phyloP scores from a whole-genome alignment of 2,113 vertebrate genomes.

The Paramisgurnus dabryanus region DNA sequence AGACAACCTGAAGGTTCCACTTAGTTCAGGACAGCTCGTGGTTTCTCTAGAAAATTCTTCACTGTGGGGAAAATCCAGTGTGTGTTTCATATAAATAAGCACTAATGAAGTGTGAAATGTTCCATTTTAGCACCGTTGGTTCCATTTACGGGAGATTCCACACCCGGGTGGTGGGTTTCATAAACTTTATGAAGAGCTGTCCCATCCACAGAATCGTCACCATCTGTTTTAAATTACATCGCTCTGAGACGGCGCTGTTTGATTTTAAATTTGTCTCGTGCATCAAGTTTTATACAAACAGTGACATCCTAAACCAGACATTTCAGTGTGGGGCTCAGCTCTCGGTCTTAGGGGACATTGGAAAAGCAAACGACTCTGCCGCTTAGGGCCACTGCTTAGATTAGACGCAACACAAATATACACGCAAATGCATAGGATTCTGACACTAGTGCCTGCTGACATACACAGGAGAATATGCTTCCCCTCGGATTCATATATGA shows the following conservation, averaged over 20 bases:
- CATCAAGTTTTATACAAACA: constrained; percentile 75
- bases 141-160: constrained; percentile 59
- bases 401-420: constrained; percentile 56
- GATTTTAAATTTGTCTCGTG: constrained; percentile 67
- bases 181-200: constrained; percentile 67
- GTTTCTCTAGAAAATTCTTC: constrained; percentile 11
- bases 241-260: constrained; percentile 65
- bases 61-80: constrained; percentile 55
- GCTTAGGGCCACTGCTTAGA: constrained; percentile 55
- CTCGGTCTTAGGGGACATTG: constrained; percentile 56
- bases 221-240: constrained; percentile 75
- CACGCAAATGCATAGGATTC: constrained; percentile 9
- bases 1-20: constrained; percentile 4
- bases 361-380: constrained; percentile 62
- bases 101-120: constrained; percentile 66
- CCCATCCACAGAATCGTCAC: constrained; percentile 59
- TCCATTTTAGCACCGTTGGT: constrained; percentile 64
- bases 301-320: constrained; percentile 69
- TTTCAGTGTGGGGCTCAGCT: constrained; percentile 59
- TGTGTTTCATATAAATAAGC: constrained; percentile 66
- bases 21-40: constrained; percentile 43
- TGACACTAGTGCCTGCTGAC: neutral
- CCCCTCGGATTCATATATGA: constrained; percentile 50
- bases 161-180: constrained; percentile 58
- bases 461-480: neutral